phyloP scores from a whole-genome alignment of 2,888 invertebrate species.

The Onthophagus sagittarius region DNA sequence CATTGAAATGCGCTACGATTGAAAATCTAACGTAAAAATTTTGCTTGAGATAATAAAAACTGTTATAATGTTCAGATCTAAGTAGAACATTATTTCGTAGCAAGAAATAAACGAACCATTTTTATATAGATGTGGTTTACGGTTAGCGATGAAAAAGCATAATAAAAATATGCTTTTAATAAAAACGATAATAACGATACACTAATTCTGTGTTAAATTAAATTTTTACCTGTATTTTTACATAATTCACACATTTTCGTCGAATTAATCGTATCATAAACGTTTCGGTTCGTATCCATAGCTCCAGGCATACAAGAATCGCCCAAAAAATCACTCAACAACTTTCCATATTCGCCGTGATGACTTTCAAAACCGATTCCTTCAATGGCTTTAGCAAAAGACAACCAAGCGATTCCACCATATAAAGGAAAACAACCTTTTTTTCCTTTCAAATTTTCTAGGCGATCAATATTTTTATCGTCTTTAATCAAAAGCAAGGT shows the following conservation, averaged over 20 bases:
- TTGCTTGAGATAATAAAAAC: too few relatives aligned
- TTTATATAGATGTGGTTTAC: too few relatives aligned
- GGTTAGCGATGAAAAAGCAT: too few relatives aligned
- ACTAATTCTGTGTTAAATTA: too few relatives aligned
- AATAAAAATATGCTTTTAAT: too few relatives aligned
- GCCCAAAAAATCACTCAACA: conserved; percentile 55
- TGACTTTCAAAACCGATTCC: conserved; percentile 48
- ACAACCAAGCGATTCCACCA: conserved; percentile 63
- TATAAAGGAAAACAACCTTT: conserved; percentile 65
- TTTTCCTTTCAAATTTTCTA: conserved; percentile 55
- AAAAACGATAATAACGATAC: too few relatives aligned
- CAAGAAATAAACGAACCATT: too few relatives aligned
- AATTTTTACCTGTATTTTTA: background rate
- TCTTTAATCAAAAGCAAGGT: conserved; percentile 55
- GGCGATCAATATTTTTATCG: conserved; percentile 40
- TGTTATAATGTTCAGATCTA: too few relatives aligned
- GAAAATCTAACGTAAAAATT: too few relatives aligned
- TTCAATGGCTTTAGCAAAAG: conserved; percentile 57
- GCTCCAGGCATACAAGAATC: conserved; percentile 63
- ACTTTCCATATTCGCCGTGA: conserved; percentile 57
- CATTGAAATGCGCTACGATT: too few relatives aligned
- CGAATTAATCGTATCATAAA: background rate
- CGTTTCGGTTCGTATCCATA: conserved; percentile 37
- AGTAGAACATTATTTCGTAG: too few relatives aligned
- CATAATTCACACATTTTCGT: conserved; percentile 1